These are phyloP conservation scores for Caenorhabditis brenneri DNA, from an alignment of 1,140 invertebrate genomes.

Conservation along the genomic window DNA sequence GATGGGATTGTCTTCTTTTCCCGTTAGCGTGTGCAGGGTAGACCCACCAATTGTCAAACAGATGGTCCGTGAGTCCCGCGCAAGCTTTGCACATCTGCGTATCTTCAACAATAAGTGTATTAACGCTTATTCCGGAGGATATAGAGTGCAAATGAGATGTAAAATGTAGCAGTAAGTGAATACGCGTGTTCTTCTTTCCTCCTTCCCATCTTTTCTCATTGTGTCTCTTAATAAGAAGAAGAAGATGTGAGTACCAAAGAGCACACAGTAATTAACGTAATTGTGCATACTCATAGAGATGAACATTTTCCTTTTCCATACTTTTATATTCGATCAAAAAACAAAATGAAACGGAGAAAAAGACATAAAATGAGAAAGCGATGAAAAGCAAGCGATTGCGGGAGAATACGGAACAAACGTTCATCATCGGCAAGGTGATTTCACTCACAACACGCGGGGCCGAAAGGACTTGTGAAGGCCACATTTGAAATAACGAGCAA, in stretches of 20 bases:
- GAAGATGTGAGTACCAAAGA: neutral
- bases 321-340: neutral
- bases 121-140: slow-evolving; percentile 32
- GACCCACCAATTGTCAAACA: slow-evolving; percentile 17
- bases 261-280: slow-evolving; percentile 18
- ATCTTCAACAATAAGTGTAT: slow-evolving; percentile 43
- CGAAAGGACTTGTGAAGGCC: slow-evolving; percentile 20
- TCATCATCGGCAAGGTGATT: slow-evolving; percentile 27
- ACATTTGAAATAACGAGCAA: slow-evolving; percentile 14
- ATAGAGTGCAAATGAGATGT: slow-evolving; percentile 41
- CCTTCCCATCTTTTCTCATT: neutral
- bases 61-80: slow-evolving; percentile 30
- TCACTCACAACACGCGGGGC: neutral
- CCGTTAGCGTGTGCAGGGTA: neutral
- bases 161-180: slow-evolving; percentile 37
- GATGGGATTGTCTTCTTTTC: neutral
- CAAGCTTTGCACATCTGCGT: slow-evolving; percentile 35
- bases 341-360: too few relatives aligned
- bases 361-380: neutral
- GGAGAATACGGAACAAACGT: neutral
- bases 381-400: neutral
- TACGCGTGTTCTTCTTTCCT: slow-evolving; percentile 10
- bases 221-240: slow-evolving; percentile 18
- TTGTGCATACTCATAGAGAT: neutral
- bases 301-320: neutral